A percentile compares a stretch with the other conserved stretches of the same genome.
These are phyloP conservation scores for Seriola dumerili DNA, from an alignment of 2,113 vertebrate genomes.

Conservation along the genomic window DNA sequence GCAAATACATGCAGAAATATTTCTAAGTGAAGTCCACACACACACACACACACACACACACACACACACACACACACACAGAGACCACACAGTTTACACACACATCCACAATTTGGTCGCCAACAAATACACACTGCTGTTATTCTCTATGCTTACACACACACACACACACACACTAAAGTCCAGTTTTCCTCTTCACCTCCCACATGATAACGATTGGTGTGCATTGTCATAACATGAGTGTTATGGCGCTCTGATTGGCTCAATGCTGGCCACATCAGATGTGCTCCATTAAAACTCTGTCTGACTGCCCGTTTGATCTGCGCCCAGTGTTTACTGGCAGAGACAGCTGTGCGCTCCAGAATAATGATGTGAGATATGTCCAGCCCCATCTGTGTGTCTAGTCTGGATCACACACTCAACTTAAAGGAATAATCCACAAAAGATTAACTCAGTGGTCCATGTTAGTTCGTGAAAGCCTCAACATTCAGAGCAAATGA, in stretches of 20 bases:
- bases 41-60: background rate
- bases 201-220: slow-evolving; percentile 18
- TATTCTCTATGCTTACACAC: background rate
- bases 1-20: background rate
- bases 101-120: background rate
- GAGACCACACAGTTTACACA: background rate
- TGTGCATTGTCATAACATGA: slow-evolving; percentile 12
- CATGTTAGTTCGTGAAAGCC: too few species aligned
- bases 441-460: too few species aligned
- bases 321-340: slow-evolving; percentile 35
- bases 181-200: background rate
- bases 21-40: background rate
- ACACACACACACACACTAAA: background rate
- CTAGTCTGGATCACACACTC: background rate
- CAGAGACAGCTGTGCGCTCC: slow-evolving; percentile 22
- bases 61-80: too few species aligned
- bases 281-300: slow-evolving; percentile 51
- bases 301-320: slow-evolving; percentile 38
- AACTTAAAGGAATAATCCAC: slow-evolving; percentile 1
- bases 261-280: slow-evolving; percentile 40
- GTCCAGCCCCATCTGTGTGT: slow-evolving; percentile 16
- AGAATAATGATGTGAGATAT: slow-evolving; percentile 14
- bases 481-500: too few species aligned
- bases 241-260: slow-evolving; percentile 31
- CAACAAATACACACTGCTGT: background rate